Conservation (phyloP, 2,797 vertebrate species). For the Chloroceryle inda region DNA sequence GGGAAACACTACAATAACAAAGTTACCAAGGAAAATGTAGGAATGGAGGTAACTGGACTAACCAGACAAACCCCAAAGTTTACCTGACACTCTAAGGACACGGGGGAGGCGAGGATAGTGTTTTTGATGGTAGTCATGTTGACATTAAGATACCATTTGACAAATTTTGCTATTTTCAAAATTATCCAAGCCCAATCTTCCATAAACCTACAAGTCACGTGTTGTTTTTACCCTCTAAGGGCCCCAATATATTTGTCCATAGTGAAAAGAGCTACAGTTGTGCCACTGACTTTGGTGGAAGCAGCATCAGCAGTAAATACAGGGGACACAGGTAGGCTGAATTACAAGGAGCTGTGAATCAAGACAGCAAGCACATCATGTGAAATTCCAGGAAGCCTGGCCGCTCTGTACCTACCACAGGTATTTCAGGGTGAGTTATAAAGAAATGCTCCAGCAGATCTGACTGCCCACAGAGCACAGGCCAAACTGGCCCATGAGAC, state of each 20-base stretch:
- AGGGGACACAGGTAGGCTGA: not conserved
- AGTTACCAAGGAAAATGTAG: not conserved
- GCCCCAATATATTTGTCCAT: not conserved
- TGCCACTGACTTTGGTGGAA: not conserved
- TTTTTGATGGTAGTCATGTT: not conserved
- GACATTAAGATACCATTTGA: not conserved
- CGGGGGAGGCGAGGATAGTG: not conserved
- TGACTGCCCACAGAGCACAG: not conserved
- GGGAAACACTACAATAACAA: not conserved
- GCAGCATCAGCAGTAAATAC: not conserved
- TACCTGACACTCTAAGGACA: not conserved
- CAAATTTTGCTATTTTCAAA: not conserved
- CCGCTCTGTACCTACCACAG: not conserved
- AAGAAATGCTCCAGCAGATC: not conserved
- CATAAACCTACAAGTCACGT: accelerated
- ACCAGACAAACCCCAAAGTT: not conserved
- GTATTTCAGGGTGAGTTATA: not conserved
- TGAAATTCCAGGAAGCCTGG: not conserved
- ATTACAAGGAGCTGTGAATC: not conserved
- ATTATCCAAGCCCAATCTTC: not conserved
- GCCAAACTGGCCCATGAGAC: not conserved
- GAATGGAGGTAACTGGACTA: not conserved
- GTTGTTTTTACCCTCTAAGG: not conserved
- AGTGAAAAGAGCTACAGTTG: not conserved
- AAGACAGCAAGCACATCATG: not conserved